Percentiles rank a stretch among this genome's conserved stretches.
Evolutionary conservation across 1,140 invertebrate species (phyloP).

Genomic region (Scylla paramamosain): DNA sequence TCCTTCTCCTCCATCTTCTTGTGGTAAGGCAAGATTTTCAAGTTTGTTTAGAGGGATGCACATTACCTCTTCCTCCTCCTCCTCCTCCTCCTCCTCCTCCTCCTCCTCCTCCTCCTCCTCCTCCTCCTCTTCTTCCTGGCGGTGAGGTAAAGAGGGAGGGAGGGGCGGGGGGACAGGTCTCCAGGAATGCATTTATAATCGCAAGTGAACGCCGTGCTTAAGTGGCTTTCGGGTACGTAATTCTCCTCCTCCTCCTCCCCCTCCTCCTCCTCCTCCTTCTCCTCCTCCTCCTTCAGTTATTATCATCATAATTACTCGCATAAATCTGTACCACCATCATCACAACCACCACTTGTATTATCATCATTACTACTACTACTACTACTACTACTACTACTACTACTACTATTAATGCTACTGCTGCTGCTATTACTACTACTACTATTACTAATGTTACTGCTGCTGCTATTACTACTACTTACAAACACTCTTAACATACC

Average conservation of each 20-base stretch:
- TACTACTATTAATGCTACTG: neutral
- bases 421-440: too few relatives aligned
- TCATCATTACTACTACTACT: neutral
- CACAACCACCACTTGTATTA: neutral
- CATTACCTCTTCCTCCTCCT: neutral
- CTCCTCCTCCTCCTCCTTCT: neutral
- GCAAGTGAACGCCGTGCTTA: neutral
- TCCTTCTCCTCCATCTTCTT: neutral
- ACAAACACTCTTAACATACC: neutral
- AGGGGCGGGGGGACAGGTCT: neutral
- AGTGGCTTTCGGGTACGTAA: neutral
- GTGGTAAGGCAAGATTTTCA: too few relatives aligned
- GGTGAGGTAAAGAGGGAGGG: too few relatives aligned
- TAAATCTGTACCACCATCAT: neutral
- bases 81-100: neutral
- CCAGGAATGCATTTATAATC: conserved; percentile 23
- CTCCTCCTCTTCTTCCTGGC: too few relatives aligned
- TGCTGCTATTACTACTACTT: neutral
- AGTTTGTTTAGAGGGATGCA: too few relatives aligned
- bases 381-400: conserved; percentile 15
- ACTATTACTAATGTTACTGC: too few relatives aligned
- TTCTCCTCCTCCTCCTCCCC: neutral
- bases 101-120: too few relatives aligned
- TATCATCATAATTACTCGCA: neutral
- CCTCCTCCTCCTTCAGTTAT: neutral